Conservation (phyloP, 2,113 vertebrate genomes). For the Poecilia latipinna region DNA sequence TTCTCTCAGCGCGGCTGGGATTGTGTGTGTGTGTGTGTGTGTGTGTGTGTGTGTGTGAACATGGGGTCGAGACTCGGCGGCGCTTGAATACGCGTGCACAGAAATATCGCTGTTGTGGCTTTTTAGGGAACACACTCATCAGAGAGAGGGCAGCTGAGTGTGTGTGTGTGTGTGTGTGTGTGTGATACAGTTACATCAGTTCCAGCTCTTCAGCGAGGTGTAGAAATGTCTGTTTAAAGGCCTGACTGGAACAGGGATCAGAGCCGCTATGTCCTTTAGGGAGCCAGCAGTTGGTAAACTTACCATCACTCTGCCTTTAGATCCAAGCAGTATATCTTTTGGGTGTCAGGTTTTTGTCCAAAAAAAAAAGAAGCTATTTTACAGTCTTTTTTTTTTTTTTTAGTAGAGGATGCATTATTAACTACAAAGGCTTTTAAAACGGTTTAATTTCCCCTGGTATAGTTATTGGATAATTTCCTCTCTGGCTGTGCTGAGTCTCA, state of each 20-base stretch:
- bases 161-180: slow-evolving; percentile 20
- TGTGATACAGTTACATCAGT: slow-evolving; percentile 59
- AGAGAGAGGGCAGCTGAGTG: slow-evolving; percentile 69
- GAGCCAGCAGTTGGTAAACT: slow-evolving; percentile 25
- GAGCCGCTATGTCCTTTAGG: neutral
- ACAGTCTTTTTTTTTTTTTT: neutral
- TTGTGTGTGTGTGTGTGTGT: slow-evolving; percentile 15
- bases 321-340: slow-evolving; percentile 4
- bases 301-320: slow-evolving; percentile 2
- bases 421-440: neutral
- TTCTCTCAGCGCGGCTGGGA: slow-evolving; percentile 54
- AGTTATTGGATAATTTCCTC: slow-evolving; percentile 4
- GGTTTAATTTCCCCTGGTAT: neutral
- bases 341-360: neutral
- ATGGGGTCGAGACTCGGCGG: slow-evolving; percentile 58
- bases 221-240: slow-evolving; percentile 39
- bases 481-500: slow-evolving; percentile 15
- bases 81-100: slow-evolving; percentile 56
- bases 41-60: neutral
- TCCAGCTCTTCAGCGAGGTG: slow-evolving; percentile 37
- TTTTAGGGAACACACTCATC: slow-evolving; percentile 67
- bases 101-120: slow-evolving; percentile 54
- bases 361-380: neutral
- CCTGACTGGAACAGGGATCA: slow-evolving; percentile 57
- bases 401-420: neutral